These are phyloP conservation scores for Megaustenia siamemsis DNA, from an alignment of 2,888 invertebrate genomes.

Conservation along the genomic window DNA sequence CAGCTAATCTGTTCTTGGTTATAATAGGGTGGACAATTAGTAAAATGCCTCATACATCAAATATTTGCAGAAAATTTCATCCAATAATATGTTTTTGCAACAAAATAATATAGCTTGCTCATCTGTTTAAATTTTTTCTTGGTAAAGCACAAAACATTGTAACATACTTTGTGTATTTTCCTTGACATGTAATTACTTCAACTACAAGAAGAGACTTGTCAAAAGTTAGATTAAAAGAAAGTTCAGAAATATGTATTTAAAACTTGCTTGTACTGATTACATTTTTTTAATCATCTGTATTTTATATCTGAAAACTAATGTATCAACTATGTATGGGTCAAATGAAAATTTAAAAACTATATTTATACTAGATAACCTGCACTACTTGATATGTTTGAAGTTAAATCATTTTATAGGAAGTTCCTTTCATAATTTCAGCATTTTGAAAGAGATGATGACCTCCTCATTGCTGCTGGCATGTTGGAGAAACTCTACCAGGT, in stretches of 20 bases:
- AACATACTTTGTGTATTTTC: too few species aligned
- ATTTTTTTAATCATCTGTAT: background rate
- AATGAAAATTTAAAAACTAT: too few species aligned
- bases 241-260: background rate
- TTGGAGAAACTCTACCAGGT: conserved; percentile 21
- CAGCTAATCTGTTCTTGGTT: too few species aligned
- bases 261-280: background rate
- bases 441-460: background rate
- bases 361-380: too few species aligned
- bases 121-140: background rate
- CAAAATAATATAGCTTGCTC: too few species aligned
- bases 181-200: background rate
- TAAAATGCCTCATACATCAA: too few species aligned
- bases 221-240: background rate
- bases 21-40: too few species aligned
- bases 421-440: background rate
- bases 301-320: too few species aligned
- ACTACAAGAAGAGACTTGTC: background rate
- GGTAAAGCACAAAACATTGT: background rate
- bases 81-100: too few species aligned
- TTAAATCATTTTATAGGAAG: background rate
- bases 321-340: too few species aligned
- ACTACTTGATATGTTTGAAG: background rate
- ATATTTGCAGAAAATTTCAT: too few species aligned
- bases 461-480: background rate